These are phyloP conservation scores for Opisthocomus hoazin DNA, from an alignment of 2,113 vertebrate species.

Conservation along the genomic window DNA sequence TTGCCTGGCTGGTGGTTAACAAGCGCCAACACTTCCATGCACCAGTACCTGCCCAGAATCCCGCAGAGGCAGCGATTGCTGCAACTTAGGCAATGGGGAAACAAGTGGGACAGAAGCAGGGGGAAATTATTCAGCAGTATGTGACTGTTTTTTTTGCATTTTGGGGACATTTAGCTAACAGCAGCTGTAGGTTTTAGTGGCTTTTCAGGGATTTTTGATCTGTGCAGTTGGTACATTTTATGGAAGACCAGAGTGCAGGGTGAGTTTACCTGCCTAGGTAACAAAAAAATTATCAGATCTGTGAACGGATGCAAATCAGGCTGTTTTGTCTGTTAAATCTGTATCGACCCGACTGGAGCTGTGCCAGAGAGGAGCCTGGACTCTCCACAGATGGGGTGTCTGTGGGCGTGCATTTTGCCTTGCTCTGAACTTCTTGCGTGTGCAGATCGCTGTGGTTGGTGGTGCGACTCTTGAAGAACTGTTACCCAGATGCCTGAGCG, in stretches of 20 bases:
- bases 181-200: background rate
- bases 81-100: background rate
- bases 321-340: background rate
- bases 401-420: background rate
- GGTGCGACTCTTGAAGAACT: background rate
- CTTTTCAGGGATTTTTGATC: background rate
- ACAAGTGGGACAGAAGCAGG: background rate
- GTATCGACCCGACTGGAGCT: background rate
- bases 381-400: background rate
- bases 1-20: background rate
- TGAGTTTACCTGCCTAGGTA: background rate
- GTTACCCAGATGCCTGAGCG: background rate
- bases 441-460: background rate
- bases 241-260: background rate
- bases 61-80: background rate
- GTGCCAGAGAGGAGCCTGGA: background rate
- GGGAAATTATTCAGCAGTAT: background rate
- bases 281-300: background rate
- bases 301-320: background rate
- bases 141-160: background rate
- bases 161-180: background rate
- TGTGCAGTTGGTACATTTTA: background rate
- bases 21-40: background rate
- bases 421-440: fast-evolving
- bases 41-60: background rate